Evolutionary conservation across 2,888 invertebrate genomes (phyloP).

Genomic region (Bombylius major): DNA sequence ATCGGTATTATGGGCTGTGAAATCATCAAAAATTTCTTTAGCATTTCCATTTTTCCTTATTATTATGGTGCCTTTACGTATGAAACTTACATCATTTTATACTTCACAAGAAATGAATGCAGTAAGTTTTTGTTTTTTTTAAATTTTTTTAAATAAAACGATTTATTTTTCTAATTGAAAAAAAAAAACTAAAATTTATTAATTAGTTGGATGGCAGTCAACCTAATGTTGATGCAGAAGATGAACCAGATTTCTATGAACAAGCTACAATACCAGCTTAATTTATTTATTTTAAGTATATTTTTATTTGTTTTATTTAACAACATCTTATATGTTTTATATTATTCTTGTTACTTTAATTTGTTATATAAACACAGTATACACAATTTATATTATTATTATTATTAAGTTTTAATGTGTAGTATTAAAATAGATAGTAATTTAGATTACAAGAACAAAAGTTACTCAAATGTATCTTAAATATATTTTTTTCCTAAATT

Average conservation of each 20-base stretch:
- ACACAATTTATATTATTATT: too few species aligned
- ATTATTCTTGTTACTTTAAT: background rate
- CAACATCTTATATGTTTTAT: background rate
- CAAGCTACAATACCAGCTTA: conserved; percentile 76
- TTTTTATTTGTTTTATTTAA: background rate
- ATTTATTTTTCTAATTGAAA: background rate
- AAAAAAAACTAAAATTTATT: conserved; percentile 2
- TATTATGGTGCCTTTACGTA: conserved; percentile 77
- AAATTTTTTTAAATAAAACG: conserved; percentile 28
- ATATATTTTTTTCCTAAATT: too few species aligned
- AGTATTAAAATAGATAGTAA: too few species aligned
- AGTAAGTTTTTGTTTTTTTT: conserved; percentile 45
- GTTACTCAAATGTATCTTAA: too few species aligned
- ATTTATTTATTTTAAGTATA: conserved; percentile 11
- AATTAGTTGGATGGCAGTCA: conserved; percentile 72
- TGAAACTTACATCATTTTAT: conserved; percentile 59
- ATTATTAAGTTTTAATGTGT: too few species aligned
- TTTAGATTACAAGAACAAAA: too few species aligned
- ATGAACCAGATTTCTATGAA: conserved; percentile 90
- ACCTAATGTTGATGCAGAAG: conserved; percentile 65
- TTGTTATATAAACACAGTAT: too few species aligned
- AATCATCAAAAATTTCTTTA: conserved; percentile 77
- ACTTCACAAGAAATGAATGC: conserved; percentile 71
- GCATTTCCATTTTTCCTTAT: conserved; percentile 91
- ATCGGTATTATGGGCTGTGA: conserved; percentile 70